These are phyloP conservation scores for Pitta sordida DNA, from an alignment of 2,113 vertebrate species.

Conservation along the genomic window DNA sequence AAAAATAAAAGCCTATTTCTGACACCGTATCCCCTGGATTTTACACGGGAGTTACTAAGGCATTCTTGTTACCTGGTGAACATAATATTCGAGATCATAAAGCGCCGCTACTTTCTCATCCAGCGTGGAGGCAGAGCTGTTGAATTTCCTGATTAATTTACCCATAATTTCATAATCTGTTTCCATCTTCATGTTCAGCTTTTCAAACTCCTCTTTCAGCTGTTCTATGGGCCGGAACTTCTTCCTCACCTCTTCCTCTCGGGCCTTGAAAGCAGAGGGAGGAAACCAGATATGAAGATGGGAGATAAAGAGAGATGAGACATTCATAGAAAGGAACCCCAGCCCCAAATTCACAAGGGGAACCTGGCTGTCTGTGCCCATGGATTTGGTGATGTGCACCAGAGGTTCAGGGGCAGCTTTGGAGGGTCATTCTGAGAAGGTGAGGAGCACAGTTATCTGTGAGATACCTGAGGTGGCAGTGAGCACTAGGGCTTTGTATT, in stretches of 20 bases:
- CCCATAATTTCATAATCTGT: conserved; percentile 90
- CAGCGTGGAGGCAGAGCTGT: conserved; percentile 77
- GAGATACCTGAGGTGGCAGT: neutral
- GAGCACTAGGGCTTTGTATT: neutral
- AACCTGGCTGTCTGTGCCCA: neutral
- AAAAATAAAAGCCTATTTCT: conserved; percentile 31
- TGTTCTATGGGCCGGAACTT: conserved; percentile 85
- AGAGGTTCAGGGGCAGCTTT: neutral
- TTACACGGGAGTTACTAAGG: neutral
- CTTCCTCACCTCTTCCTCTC: conserved; percentile 53
- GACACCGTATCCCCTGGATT: neutral
- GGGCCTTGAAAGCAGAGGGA: conserved; percentile 46
- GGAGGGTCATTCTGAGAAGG: neutral
- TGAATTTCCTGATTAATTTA: conserved; percentile 83
- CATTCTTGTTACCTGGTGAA: conserved; percentile 86
- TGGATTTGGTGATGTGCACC: neutral
- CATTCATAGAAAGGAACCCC: neutral
- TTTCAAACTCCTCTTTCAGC: conserved; percentile 86
- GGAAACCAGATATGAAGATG: neutral
- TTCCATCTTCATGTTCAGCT: conserved; percentile 86
- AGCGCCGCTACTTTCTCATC: conserved; percentile 83
- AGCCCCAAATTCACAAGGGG: neutral
- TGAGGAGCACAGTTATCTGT: neutral
- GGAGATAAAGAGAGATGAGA: neutral
- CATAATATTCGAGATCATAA: conserved; percentile 91